Evolutionary conservation across 2,888 invertebrate genomes (phyloP).

Genomic region (Sminthurinus aureus): DNA sequence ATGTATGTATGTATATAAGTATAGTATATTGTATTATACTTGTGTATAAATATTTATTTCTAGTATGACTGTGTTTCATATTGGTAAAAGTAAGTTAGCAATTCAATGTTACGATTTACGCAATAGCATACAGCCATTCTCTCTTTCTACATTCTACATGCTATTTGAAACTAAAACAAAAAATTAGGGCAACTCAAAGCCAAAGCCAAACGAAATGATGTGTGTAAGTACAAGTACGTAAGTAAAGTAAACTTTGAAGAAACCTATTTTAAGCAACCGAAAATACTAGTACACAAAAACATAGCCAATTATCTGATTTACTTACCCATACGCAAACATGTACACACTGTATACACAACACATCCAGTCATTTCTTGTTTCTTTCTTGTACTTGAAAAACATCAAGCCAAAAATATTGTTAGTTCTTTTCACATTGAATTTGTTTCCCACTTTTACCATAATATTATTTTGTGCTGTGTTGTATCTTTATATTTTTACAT

Average conservation of each 20-base stretch:
- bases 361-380: too few relatives aligned
- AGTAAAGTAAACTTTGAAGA: conserved; percentile 11
- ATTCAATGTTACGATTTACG: too few relatives aligned
- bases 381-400: conserved; percentile 26
- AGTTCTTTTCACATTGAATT: conserved; percentile 4
- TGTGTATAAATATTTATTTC: too few relatives aligned
- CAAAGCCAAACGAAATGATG: conserved; percentile 6
- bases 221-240: conserved; percentile 6
- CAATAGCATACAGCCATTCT: too few relatives aligned
- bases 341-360: too few relatives aligned
- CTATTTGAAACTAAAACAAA: not conserved
- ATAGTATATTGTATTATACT: too few relatives aligned
- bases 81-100: too few relatives aligned
- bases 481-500: too few relatives aligned
- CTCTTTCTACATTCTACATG: too few relatives aligned
- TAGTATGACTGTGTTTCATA: too few relatives aligned
- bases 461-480: too few relatives aligned
- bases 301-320: conserved; percentile 15
- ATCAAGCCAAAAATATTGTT: conserved; percentile 17
- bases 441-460: not conserved
- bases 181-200: conserved; percentile 15
- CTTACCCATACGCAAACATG: not conserved
- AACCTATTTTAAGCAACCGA: conserved; percentile 24
- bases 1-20: too few relatives aligned
- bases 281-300: conserved; percentile 8